Base-by-base conservation (phyloP, 2,888 invertebrate genomes). In the Apodemia duryi region DNA sequence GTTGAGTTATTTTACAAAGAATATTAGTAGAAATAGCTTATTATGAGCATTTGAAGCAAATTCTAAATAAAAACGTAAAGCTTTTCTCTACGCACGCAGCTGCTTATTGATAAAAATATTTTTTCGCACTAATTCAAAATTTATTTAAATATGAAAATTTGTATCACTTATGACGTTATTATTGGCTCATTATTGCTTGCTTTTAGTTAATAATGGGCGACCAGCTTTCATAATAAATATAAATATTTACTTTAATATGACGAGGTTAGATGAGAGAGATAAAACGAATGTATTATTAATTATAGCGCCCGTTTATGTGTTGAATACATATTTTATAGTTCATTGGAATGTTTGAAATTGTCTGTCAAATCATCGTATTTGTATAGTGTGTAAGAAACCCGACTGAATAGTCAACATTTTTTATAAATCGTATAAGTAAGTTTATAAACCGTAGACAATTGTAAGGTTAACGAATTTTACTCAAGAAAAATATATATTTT, bases 391-490 rank as follows among this genome's bases (percentile, higher is more conserved):
- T 91, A 91, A 91, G 90, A 79, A 85, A 87, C 82, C 87, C 86
- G 91, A 91, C 91, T 91, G 91, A 91, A 91, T 91, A 91, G 91
- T 91, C 91, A 91, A 83, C 85, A 82, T 84, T 87, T 84, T 82
- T 88, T 86, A 86, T 84, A 82, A 83, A 83, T 82, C 71, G 82
- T 85, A 79, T 83, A 84, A 82, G 69, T 72, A 72, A 70, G 78
- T 80, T 83, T 75, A 74, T 82, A 85, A 81, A 74, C 68, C 67
- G 74, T 85, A 84, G 82, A 76, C 70, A 72, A 75, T 74, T 75
- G 76, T 82, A 83, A 79, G 74, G 75, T 70, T 73, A 71, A 67
- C 66, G 67, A 76, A 79, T 76, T 79, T 81, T 75, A 81, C 74
- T 82, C 72, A 71, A 75, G 72, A 52, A 35, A 54, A 3, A 57